Base-by-base conservation (phyloP, 2,888 invertebrate genomes). In the Allygus modestus region DNA sequence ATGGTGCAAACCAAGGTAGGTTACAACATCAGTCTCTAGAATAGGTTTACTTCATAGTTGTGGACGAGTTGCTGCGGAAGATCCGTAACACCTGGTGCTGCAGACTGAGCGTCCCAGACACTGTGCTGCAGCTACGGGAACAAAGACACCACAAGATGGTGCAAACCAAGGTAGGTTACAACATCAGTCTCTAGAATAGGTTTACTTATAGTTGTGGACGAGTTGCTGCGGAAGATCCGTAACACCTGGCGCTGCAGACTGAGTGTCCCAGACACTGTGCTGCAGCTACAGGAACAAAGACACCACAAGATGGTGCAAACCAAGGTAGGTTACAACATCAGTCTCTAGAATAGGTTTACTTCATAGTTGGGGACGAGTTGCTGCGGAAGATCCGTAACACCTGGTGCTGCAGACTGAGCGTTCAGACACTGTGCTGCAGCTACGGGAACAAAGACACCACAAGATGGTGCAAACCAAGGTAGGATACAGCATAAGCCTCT, bases 391-490 rank as follows among this genome's bases (percentile, higher is more conserved):
- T 95, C 33, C 20, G 65, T 0, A 2, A 12, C 28, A 91, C 92
- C 87, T 92, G 92, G 85, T 92, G 93, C 86, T 92, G 92, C 85
- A 92, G 93, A 88, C 91, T 96, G 12, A 94, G 95, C 88, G 92
- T 96, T 37, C 94, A 89, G 93, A 93, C 86, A 93, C 93, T 1
- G 94, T 96, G 4, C 92, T 94, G 87, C 93, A 94, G 88, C 91
- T 96, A 87, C 91, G 96, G 83, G 92, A 93, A 88, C 93, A 94
- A 89, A 92, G 96, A 86, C 65, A 28, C 65, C 92, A 92, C 89
- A 93, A 93, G 89, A 96, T 96, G 96, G 95, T 96, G 9, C 95
- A 96, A 90, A 93, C 94, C 71, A 92, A 92, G 92, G 94, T 92
- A 12, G 4, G n/a, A 9, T 37, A 37, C 37, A 37, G n/a, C n/a